Conservation (phyloP, 2,888 invertebrate species). For the Lepidochitona cinerea region DNA sequence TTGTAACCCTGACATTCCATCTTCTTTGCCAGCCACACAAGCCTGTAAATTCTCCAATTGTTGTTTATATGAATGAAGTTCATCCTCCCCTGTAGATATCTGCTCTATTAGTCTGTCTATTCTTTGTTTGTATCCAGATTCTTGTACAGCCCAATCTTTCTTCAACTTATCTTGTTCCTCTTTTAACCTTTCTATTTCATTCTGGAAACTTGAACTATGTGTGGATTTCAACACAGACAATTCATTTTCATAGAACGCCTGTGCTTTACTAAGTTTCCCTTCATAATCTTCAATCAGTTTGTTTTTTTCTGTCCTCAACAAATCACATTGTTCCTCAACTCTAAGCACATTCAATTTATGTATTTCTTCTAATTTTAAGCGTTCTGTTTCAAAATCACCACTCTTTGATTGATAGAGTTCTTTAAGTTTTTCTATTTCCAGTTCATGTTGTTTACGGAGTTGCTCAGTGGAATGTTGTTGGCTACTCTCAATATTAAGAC, state of each 20-base stretch:
- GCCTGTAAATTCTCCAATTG: constrained; percentile 43
- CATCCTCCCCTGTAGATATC: constrained; percentile 59
- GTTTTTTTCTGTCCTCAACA: constrained; percentile 45
- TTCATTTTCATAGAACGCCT: constrained; percentile 68
- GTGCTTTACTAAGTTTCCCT: constrained; percentile 62
- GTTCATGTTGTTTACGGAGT: constrained; percentile 49
- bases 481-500: constrained; percentile 50
- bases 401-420: constrained; percentile 45
- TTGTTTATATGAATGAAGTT: constrained; percentile 44
- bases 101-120: constrained; percentile 60
- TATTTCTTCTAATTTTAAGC: constrained; percentile 53
- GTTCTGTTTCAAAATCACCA: constrained; percentile 52
- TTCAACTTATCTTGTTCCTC: constrained; percentile 59
- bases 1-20: constrained; percentile 37
- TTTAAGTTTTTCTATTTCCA: constrained; percentile 56
- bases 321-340: constrained; percentile 44
- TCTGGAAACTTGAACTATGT: constrained; percentile 45
- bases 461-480: constrained; percentile 53
- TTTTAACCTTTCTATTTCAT: constrained; percentile 42
- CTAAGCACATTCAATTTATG: constrained; percentile 50
- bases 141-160: constrained; percentile 55
- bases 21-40: constrained; percentile 41
- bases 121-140: constrained; percentile 52
- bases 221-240: constrained; percentile 54
- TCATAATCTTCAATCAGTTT: constrained; percentile 62